Evolutionary conservation across 2,797 vertebrate genomes (phyloP), one percentile per base, ranked within the genome.

Genomic region (Coregonus ussuriensis): DNA sequence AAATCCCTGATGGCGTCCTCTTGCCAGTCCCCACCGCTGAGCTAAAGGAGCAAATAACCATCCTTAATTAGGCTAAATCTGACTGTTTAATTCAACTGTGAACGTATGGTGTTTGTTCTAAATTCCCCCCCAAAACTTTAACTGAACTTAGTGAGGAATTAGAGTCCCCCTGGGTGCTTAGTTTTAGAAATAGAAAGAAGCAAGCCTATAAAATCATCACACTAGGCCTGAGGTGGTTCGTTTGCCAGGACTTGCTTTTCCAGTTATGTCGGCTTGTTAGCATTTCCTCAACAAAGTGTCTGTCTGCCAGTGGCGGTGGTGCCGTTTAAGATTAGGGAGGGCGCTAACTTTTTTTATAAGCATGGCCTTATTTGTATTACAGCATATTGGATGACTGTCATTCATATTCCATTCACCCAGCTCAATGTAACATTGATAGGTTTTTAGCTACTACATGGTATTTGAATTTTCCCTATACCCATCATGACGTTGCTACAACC

Each of bases 11-110:
- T 25, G 25, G 54, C 33, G 13, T 77, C 47, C 21, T 53, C 52
- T 53, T 15, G 11, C 52, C 14, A 53, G 52, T 53, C 52, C 14
- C 15, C 29, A 35, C 13, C 16, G 14, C 53, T 3, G 16, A 35
- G 54, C 54, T n/a, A 15, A 62, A 62, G 13, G 33, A 84, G 69
- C 75, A 87, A 80, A 84, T 11, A 79, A 31, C 33, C 7, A 65
- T 74, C 54, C 41, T 83, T 88, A 88, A 86, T 87, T 86, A 88
- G 81, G 56, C 73, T 81, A 69, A 82, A 79, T 77, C 78, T 84
- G 67, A 74, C 78, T 71, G 84, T 56, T 86, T 89, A 88, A 89
- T 88, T 87, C 85, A 83, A 84, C 71, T 73, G 77, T 82, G 79
- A 78, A 78, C 41, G 66, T 3, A 51, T 68, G 76, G 65, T 82